phyloP scores from a whole-genome alignment of 2,888 invertebrate species.

The Tupiocoris notatus region DNA sequence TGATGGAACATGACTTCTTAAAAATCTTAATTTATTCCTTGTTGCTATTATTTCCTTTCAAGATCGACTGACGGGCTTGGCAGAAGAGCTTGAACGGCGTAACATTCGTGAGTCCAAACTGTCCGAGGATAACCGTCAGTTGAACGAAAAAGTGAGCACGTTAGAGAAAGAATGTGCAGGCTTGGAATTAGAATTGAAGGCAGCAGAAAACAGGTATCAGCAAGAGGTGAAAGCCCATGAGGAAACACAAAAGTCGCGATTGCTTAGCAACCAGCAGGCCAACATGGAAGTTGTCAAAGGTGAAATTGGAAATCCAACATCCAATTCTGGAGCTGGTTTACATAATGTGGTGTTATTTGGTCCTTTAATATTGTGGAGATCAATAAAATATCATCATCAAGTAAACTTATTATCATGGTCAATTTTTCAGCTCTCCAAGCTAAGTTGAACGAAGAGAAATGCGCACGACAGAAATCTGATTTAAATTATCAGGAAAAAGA shows the following conservation, averaged over 20 bases:
- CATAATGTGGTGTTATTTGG: no score
- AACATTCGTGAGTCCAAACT: constrained; percentile 65
- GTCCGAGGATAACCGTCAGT: constrained; percentile 72
- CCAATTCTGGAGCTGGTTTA: neutral
- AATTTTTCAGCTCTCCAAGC: constrained; percentile 65
- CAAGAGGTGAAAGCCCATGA: constrained; percentile 86
- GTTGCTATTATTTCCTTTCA: constrained; percentile 49
- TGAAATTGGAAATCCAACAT: no score
- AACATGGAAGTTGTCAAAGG: constrained; percentile 90
- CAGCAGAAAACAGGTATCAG: constrained; percentile 77
- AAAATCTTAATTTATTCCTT: neutral
- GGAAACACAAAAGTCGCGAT: constrained; percentile 79
- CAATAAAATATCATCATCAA: constrained; percentile 11
- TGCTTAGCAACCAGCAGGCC: constrained; percentile 86
- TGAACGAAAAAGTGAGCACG: constrained; percentile 76
- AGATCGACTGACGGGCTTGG: constrained; percentile 61
- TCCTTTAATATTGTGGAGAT: no score
- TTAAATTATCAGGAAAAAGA: constrained; percentile 87
- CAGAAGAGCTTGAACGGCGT: constrained; percentile 65
- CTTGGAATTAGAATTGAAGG: constrained; percentile 78
- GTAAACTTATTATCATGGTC: no score
- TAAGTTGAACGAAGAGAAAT: constrained; percentile 88
- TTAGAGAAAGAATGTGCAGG: constrained; percentile 88
- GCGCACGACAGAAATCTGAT: constrained; percentile 81
- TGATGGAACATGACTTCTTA: neutral